Evolutionary conservation across 2,113 vertebrate genomes (phyloP).

Genomic region (Haplochromis burtoni): DNA sequence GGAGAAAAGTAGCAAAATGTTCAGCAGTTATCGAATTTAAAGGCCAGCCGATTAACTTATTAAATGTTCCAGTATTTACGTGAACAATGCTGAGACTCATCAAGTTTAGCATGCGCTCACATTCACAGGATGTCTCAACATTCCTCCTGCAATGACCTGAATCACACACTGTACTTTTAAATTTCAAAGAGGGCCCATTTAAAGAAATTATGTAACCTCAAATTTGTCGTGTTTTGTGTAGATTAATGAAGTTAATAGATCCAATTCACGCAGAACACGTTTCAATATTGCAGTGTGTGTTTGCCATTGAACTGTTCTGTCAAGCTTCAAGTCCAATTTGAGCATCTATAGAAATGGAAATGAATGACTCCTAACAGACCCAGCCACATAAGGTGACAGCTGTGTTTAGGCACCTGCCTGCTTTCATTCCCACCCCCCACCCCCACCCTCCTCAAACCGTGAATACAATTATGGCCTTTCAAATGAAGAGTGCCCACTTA

Average conservation of each 20-base stretch:
- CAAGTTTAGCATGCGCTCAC: neutral
- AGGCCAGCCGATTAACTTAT: neutral
- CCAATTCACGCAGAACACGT: neutral
- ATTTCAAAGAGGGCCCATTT: neutral
- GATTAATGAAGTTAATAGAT: slow-evolving; percentile 18
- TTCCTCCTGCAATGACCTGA: neutral
- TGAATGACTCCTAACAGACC: slow-evolving; percentile 33
- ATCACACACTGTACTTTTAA: neutral
- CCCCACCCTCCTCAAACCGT: neutral
- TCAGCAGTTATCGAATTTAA: neutral
- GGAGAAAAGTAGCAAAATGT: neutral
- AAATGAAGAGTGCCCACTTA: slow-evolving; percentile 52
- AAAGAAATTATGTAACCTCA: neutral
- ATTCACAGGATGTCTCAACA: neutral
- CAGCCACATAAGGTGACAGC: slow-evolving; percentile 47
- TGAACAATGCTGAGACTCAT: neutral
- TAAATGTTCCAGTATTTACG: neutral
- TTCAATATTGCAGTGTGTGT: slow-evolving; percentile 5
- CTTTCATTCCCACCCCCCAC: neutral
- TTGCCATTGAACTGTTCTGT: slow-evolving; percentile 7
- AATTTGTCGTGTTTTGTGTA: slow-evolving; percentile 8
- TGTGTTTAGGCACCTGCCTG: slow-evolving; percentile 64
- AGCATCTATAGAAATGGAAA: slow-evolving; percentile 56
- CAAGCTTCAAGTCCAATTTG: slow-evolving; percentile 8
- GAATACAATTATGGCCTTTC: slow-evolving; percentile 53